Evolutionary conservation across 37 sponge, comb jelly and placozoan genomes (phyloP).

Genomic region (Hexactinellida sp.): DNA sequence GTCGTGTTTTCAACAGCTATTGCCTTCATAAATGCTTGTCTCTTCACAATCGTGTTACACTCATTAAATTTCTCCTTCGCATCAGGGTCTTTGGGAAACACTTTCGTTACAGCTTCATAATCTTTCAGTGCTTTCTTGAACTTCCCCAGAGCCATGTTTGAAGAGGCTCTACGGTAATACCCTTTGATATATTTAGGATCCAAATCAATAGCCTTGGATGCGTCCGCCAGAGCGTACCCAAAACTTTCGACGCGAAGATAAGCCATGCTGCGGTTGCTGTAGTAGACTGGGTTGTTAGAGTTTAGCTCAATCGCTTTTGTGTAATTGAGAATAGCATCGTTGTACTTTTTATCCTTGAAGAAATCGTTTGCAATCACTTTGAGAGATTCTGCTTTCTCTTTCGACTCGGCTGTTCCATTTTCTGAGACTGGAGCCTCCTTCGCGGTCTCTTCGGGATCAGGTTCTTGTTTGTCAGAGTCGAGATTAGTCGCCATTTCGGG

Average conservation of each 20-base stretch:
- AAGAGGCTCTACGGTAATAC: conserved; percentile 87
- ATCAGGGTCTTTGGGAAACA: conserved; percentile 49
- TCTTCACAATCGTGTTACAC: conserved; percentile 78
- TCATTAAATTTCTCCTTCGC: conserved; percentile 58
- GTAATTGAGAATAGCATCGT: conserved; percentile 65
- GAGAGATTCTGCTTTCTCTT: not conserved
- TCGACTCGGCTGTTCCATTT: not conserved
- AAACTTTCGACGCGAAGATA: conserved; percentile 73
- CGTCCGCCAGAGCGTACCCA: conserved; percentile 83
- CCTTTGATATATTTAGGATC: conserved; percentile 72
- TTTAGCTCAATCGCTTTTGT: conserved; percentile 58
- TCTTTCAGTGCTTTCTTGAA: conserved; percentile 80
- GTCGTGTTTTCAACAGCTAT: conserved; percentile 65
- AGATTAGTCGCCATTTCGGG: not conserved
- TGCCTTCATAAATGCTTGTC: conserved; percentile 75
- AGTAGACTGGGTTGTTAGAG: conserved; percentile 61
- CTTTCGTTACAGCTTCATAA: conserved; percentile 64
- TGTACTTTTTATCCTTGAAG: conserved; percentile 42
- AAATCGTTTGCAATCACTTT: not conserved
- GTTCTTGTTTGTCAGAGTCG: not conserved
- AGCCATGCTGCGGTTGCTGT: conserved; percentile 86
- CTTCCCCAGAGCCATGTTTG: conserved; percentile 95
- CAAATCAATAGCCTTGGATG: conserved; percentile 68
- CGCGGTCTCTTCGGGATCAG: not conserved
- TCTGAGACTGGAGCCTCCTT: not conserved